These are phyloP conservation scores for Lasius platythorax DNA, from an alignment of 2,888 invertebrate genomes.

Conservation along the genomic window DNA sequence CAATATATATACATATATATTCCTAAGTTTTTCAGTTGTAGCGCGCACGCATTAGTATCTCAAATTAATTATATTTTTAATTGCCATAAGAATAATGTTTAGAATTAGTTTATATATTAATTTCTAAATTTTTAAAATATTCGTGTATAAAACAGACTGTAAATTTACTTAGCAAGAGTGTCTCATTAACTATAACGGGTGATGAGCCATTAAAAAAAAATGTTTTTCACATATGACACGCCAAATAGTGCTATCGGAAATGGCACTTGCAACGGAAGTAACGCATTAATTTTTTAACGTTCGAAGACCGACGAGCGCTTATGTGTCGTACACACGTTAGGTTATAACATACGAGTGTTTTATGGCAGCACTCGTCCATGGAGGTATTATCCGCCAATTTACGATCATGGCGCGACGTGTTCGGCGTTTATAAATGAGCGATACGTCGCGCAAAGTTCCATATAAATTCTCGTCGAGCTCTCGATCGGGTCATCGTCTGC, in stretches of 20 bases:
- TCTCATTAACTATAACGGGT: not conserved
- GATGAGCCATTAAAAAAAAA: slow-evolving; percentile 17
- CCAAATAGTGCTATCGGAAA: slow-evolving; percentile 55
- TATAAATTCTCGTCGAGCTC: slow-evolving; percentile 59
- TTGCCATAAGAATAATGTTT: not conserved
- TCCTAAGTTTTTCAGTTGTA: not conserved
- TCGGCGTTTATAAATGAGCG: slow-evolving; percentile 50
- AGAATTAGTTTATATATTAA: not conserved
- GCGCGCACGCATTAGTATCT: not conserved
- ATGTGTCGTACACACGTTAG: slow-evolving; percentile 54
- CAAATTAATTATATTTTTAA: not conserved
- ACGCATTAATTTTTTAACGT: slow-evolving; percentile 71
- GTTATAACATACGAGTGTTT: slow-evolving; percentile 78
- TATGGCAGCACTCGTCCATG: slow-evolving; percentile 68
- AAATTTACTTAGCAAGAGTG: not conserved
- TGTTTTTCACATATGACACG: not conserved
- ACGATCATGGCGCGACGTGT: slow-evolving; percentile 69
- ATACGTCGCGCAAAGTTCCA: slow-evolving; percentile 44
- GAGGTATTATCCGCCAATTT: slow-evolving; percentile 78
- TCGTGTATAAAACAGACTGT: not conserved
- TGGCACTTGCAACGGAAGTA: slow-evolving; percentile 60
- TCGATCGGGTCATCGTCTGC: slow-evolving; percentile 37
- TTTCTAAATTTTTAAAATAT: not conserved
- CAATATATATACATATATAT: not conserved
- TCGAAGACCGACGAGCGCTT: slow-evolving; percentile 56